phyloP scores from a whole-genome alignment of 2,888 invertebrate species.

The Oxycera nigricornis region DNA sequence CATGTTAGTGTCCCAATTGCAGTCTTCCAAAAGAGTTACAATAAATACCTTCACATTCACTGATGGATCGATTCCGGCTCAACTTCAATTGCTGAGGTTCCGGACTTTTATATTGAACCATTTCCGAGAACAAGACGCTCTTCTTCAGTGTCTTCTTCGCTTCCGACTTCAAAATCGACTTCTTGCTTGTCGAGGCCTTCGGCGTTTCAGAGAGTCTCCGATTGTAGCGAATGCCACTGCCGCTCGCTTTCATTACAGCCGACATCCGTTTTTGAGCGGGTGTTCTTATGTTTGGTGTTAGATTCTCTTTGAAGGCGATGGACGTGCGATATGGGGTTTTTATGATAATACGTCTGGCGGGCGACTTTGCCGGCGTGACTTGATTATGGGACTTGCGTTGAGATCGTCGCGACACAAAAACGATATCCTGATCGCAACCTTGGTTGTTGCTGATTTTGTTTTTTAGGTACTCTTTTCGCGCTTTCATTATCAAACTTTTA shows the following conservation, averaged over 20 bases:
- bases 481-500: slow-evolving; percentile 2
- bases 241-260: not conserved
- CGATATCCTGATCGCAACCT: slow-evolving; percentile 2
- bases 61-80: not conserved
- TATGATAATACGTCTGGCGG: not conserved
- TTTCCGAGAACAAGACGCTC: slow-evolving; percentile 24
- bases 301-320: not conserved
- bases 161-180: slow-evolving; percentile 20
- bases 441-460: not conserved
- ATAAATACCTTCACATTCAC: not conserved
- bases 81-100: not conserved
- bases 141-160: slow-evolving; percentile 2
- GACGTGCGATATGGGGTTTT: slow-evolving; percentile 12
- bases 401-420: not conserved
- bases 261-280: not conserved
- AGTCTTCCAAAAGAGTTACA: not conserved
- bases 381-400: not conserved
- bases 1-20: not conserved
- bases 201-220: slow-evolving; percentile 2
- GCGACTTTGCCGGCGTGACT: not conserved
- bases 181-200: not conserved
- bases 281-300: not conserved
- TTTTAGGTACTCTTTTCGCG: slow-evolving; percentile 1
- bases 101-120: slow-evolving; percentile 25
- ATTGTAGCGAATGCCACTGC: not conserved